Evolutionary conservation across 2,797 vertebrate genomes (phyloP), one percentile per base, ranked within the genome.

Genomic region (Ptychadena robeensis): DNA sequence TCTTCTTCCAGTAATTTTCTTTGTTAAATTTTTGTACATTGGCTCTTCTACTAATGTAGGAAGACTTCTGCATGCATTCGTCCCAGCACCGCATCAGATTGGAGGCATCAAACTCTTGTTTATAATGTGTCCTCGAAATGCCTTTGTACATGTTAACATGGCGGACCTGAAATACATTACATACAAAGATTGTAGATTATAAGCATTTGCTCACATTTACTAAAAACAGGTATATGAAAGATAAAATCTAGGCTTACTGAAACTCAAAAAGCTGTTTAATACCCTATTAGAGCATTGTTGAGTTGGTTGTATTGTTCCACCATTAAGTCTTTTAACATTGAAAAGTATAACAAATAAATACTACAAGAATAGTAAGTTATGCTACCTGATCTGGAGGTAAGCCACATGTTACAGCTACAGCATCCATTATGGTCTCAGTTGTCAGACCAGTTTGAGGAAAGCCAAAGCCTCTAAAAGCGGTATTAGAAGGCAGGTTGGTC

Each of bases 101-200:
- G 72, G 94, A 89, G 0, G 96, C 89, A 86, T 89, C 93, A 89
- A 97, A 93, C 4, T 91, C 87, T 70, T 95, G 90, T 86, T 95
- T 95, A 90, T 93, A 96, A 89, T 92, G 93, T 1, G 95, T 96
- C 76, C 90, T 73, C 87, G 86, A 90, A 0, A 90, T 86, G 15
- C 91, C 93, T 70, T 87, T 93, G 89, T 97, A 97, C 95, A 97
- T 94, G 89, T 98, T 98, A 84, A 92, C 91, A 92, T 97, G 94
- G 15, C 93, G 93, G 40, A 98, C 86, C 97, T 98, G 91, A 79
- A 91, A 89, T 25, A n/a, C 8, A 68, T 35, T 40, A 78, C 30
- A 66, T 28, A 53, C 32, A 11, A 6, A n/a, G n/a, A n/a, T n/a
- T n/a, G 18, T 44, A 44, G 14, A 14, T 53, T 9, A 48, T 1